Conservation (phyloP, 53 echinoderm and acorn worm genomes). For the Arbacia lixula region DNA sequence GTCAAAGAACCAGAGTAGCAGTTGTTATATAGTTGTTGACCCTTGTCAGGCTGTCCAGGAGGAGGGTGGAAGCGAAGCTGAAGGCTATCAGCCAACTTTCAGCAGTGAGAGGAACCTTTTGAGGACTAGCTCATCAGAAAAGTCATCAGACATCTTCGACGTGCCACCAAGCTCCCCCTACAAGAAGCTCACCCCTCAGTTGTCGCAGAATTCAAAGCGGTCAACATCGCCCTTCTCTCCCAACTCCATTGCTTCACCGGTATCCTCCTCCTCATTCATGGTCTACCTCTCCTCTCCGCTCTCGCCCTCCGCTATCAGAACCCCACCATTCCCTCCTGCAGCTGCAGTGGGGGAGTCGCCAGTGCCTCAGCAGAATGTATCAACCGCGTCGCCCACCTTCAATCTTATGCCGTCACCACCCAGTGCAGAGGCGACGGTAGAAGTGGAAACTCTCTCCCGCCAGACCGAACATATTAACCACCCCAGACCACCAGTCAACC, state of each 20-base stretch:
- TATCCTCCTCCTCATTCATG: not conserved
- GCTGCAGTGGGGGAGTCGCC: slow-evolving; percentile 27
- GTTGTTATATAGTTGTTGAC: slow-evolving; percentile 36
- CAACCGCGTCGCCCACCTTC: slow-evolving; percentile 33
- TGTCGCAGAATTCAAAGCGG: slow-evolving; percentile 32
- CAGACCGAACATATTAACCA: no score
- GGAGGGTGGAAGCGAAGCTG: not conserved
- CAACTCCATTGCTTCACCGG: not conserved
- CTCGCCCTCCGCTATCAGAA: not conserved
- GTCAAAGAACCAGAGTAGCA: slow-evolving; percentile 14
- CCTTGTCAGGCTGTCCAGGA: slow-evolving; percentile 7
- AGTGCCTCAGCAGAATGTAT: not conserved
- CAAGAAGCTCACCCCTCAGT: slow-evolving; percentile 18
- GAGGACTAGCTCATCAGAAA: slow-evolving; percentile 5
- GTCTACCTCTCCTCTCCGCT: slow-evolving; percentile 5
- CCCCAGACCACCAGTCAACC: not conserved
- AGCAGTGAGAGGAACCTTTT: not conserved
- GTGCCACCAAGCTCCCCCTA: slow-evolving; percentile 24
- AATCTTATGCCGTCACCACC: slow-evolving; percentile 22
- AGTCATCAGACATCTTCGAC: not conserved
- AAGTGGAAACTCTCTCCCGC: not conserved
- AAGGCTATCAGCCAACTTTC: not conserved
- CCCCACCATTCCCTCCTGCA: slow-evolving; percentile 5
- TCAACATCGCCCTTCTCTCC: slow-evolving; percentile 44
- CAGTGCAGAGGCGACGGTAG: not conserved